Evolutionary conservation across 2,888 invertebrate genomes (phyloP).

Genomic region (Phania funesta): DNA sequence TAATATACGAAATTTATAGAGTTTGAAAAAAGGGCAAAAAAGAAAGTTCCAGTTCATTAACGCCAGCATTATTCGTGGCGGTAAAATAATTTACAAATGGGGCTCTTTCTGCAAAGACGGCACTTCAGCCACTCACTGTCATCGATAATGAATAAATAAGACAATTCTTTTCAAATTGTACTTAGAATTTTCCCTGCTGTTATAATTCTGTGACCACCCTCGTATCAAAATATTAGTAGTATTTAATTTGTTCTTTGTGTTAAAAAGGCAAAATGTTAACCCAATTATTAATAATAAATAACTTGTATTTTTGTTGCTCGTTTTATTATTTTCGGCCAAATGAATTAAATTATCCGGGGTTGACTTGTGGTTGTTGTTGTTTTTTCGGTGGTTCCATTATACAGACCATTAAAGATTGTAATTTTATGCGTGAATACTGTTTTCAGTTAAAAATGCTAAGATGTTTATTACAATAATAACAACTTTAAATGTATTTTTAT

Average conservation of each 20-base stretch:
- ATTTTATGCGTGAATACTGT: constrained; percentile 54
- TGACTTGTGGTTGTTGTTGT: neutral
- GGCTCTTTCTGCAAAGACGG: too few species aligned
- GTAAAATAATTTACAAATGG: too few species aligned
- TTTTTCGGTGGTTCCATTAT: constrained; percentile 10
- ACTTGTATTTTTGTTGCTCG: neutral
- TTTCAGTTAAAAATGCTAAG: constrained; percentile 5
- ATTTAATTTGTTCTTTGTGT: neutral
- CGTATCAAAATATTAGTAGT: neutral
- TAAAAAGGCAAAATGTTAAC: constrained; percentile 14
- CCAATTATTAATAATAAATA: too few species aligned
- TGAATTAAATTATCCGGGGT: neutral
- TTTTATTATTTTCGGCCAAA: neutral
- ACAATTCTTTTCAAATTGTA: too few species aligned
- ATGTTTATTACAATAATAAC: constrained; percentile 38
- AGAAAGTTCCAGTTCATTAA: too few species aligned
- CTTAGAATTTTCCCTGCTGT: too few species aligned
- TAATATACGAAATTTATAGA: too few species aligned
- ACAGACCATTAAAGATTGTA: constrained; percentile 34
- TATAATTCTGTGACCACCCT: too few species aligned
- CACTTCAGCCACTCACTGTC: too few species aligned
- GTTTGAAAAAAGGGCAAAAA: too few species aligned
- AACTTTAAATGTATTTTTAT: constrained; percentile 39
- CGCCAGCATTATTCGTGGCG: too few species aligned
- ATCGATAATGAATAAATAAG: too few species aligned